Conservation (phyloP, 2,888 invertebrate species). For the Pachydiplax longipennis region DNA sequence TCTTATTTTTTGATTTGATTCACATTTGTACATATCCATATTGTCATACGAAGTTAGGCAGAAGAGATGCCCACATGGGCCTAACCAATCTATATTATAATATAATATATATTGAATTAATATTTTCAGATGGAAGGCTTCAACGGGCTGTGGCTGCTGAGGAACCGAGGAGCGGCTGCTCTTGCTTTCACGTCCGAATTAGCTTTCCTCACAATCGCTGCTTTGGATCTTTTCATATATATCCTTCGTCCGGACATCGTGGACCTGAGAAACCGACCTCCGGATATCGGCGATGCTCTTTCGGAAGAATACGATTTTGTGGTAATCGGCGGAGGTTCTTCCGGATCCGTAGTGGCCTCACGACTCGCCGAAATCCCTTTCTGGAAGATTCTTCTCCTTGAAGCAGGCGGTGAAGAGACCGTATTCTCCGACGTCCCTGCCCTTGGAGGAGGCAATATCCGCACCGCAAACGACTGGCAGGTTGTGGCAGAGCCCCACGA, state of each 20-base stretch:
- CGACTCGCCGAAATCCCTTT: constrained; percentile 53
- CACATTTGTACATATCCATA: too few relatives aligned
- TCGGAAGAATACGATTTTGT: constrained; percentile 43
- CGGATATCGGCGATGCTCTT: neutral
- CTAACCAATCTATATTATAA: too few relatives aligned
- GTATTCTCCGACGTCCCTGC: constrained; percentile 50
- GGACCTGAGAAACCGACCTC: constrained; percentile 63
- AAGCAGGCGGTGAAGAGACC: constrained; percentile 48
- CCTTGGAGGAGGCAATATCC: constrained; percentile 47
- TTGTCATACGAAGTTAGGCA: too few relatives aligned
- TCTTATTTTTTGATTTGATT: too few relatives aligned
- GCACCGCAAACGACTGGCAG: constrained; percentile 54
- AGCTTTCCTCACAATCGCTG: constrained; percentile 69
- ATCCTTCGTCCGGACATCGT: constrained; percentile 72
- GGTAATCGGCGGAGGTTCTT: constrained; percentile 45
- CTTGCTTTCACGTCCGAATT: constrained; percentile 72
- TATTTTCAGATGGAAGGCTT: neutral
- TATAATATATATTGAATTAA: too few relatives aligned
- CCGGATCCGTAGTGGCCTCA: constrained; percentile 56
- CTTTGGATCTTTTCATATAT: constrained; percentile 70
- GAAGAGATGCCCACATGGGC: too few relatives aligned
- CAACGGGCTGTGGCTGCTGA: neutral
- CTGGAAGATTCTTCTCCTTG: constrained; percentile 50
- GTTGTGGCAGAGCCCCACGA: constrained; percentile 52
- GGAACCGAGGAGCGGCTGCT: constrained; percentile 64